phyloP scores from a whole-genome alignment of 2,888 invertebrate genomes.

The Dexiosoma caninum region DNA sequence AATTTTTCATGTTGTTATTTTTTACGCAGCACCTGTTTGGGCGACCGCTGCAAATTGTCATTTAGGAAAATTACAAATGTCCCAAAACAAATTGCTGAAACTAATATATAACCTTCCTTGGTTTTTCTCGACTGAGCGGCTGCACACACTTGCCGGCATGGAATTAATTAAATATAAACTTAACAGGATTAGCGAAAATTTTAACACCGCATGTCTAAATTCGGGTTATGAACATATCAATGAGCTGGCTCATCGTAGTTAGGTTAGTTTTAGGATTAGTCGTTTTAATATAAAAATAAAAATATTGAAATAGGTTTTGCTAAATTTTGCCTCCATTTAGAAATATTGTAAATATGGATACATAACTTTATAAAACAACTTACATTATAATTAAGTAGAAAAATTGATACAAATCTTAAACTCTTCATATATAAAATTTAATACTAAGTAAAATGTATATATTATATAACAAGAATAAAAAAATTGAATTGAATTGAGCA shows the following conservation, averaged over 20 bases:
- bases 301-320: too few species aligned
- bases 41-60: background rate
- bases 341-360: too few species aligned
- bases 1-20: background rate
- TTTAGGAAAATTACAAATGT: background rate
- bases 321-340: too few species aligned
- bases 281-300: too few species aligned
- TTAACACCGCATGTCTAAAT: background rate
- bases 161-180: background rate
- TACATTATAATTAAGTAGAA: too few species aligned
- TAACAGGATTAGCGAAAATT: background rate
- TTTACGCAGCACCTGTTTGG: background rate
- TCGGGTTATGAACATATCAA: too few species aligned
- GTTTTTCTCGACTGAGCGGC: background rate
- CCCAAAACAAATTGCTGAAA: background rate
- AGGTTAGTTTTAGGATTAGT: too few species aligned
- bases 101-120: background rate
- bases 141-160: background rate
- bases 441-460: too few species aligned
- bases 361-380: too few species aligned
- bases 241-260: too few species aligned
- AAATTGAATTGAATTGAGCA: too few species aligned
- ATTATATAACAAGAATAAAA: too few species aligned
- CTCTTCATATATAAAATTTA: background rate
- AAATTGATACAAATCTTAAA: background rate